These are phyloP conservation scores for Siniperca undulata DNA, from an alignment of 2,797 vertebrate species.

Conservation along the genomic window DNA sequence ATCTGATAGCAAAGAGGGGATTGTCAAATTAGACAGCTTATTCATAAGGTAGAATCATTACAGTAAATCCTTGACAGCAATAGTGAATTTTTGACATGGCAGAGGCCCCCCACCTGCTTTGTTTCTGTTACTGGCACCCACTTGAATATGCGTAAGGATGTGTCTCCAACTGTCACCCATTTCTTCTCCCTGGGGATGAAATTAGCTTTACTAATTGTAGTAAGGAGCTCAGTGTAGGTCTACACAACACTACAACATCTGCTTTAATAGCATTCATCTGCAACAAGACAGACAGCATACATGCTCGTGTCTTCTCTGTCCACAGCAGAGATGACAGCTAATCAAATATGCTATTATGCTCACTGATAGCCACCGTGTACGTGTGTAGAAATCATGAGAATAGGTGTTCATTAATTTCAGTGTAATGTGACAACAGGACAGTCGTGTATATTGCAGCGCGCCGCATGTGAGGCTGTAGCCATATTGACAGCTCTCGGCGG, in stretches of 20 bases:
- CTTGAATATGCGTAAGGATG: constrained; percentile 97
- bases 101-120: constrained; percentile 90
- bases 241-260: not conserved
- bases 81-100: not conserved
- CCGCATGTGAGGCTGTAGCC: constrained; percentile 76
- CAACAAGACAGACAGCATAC: constrained; percentile 28
- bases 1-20: constrained; percentile 83
- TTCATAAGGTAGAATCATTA: not conserved
- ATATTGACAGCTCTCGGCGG: constrained; percentile 82
- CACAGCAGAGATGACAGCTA: constrained; percentile 23
- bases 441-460: constrained; percentile 31
- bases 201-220: constrained; percentile 25
- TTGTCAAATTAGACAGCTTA: not conserved
- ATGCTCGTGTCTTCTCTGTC: constrained; percentile 29
- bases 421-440: constrained; percentile 33
- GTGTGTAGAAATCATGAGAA: not conserved
- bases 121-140: constrained; percentile 98
- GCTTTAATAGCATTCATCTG: constrained; percentile 25
- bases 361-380: not conserved
- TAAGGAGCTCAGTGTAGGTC: constrained; percentile 8
- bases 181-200: constrained; percentile 94
- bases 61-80: not conserved
- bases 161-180: constrained; percentile 99
- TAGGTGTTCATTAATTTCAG: not conserved
- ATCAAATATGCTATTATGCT: not conserved